These are phyloP conservation scores for Callipepla californica DNA, from an alignment of 2,113 vertebrate genomes.

Conservation along the genomic window DNA sequence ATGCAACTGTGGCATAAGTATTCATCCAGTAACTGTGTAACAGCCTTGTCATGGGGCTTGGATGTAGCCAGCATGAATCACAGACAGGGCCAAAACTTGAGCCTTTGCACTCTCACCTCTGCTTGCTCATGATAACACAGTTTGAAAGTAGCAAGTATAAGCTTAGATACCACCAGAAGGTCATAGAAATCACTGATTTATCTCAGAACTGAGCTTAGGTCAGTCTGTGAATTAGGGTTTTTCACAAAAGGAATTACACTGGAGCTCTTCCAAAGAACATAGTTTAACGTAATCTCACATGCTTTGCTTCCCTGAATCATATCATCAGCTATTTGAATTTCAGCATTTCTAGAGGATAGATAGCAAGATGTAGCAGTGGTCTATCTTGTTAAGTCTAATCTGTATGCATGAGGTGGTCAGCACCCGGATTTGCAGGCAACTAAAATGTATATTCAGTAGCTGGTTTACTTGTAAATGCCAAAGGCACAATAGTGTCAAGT, in stretches of 20 bases:
- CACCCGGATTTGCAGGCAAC: conserved; percentile 17
- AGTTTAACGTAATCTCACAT: background rate
- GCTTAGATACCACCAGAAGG: background rate
- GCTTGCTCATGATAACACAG: background rate
- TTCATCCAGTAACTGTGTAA: conserved; percentile 37
- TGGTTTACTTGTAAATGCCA: conserved; percentile 51
- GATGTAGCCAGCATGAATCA: background rate
- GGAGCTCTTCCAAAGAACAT: background rate
- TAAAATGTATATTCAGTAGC: conserved; percentile 28
- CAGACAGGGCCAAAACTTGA: background rate
- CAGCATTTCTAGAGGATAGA: background rate
- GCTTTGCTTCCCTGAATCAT: background rate
- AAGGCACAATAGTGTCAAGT: conserved; percentile 30
- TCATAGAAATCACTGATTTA: background rate
- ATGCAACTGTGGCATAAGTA: background rate
- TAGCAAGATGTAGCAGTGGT: background rate
- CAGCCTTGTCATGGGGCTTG: background rate
- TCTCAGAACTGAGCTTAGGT: background rate
- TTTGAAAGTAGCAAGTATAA: background rate
- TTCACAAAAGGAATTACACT: background rate
- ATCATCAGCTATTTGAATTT: background rate
- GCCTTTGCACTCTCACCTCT: background rate
- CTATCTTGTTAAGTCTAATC: background rate
- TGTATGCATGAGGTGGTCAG: background rate
- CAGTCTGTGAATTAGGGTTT: background rate